phyloP scores from a whole-genome alignment of 1,140 invertebrate genomes.

The Diorhabda carinulata region DNA sequence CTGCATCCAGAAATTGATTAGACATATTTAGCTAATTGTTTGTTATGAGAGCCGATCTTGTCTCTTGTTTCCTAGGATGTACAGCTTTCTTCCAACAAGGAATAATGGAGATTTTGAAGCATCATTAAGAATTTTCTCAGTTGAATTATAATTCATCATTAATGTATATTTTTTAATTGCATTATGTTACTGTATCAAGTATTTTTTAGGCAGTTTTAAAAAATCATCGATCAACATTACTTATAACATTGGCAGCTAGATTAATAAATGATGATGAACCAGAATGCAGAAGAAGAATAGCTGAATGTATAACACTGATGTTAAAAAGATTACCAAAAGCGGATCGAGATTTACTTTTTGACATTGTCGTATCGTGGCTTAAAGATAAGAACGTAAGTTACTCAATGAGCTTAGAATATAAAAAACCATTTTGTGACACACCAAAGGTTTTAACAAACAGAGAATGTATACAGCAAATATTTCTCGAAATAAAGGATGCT shows the following conservation, averaged over 20 bases:
- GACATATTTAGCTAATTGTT: too few relatives aligned
- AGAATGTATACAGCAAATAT: not conserved
- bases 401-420: not conserved
- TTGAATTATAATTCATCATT: too few relatives aligned
- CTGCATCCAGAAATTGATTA: too few relatives aligned
- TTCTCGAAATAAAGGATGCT: not conserved
- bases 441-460: constrained; percentile 7
- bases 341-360: constrained; percentile 61
- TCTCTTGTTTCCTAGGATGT: too few relatives aligned
- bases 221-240: constrained; percentile 63
- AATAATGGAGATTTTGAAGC: too few relatives aligned
- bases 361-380: constrained; percentile 64
- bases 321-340: constrained; percentile 55
- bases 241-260: constrained; percentile 67
- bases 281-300: constrained; percentile 61
- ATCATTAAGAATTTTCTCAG: too few relatives aligned
- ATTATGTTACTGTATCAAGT: too few relatives aligned
- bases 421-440: not conserved
- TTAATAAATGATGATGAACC: constrained; percentile 71
- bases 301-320: constrained; percentile 63
- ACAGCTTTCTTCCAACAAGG: too few relatives aligned
- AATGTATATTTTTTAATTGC: too few relatives aligned
- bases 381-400: constrained; percentile 61
- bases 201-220: constrained; percentile 55
- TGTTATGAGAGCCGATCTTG: too few relatives aligned